Conservation (phyloP, 2,888 invertebrate genomes). For the Cactoblastis cactorum region DNA sequence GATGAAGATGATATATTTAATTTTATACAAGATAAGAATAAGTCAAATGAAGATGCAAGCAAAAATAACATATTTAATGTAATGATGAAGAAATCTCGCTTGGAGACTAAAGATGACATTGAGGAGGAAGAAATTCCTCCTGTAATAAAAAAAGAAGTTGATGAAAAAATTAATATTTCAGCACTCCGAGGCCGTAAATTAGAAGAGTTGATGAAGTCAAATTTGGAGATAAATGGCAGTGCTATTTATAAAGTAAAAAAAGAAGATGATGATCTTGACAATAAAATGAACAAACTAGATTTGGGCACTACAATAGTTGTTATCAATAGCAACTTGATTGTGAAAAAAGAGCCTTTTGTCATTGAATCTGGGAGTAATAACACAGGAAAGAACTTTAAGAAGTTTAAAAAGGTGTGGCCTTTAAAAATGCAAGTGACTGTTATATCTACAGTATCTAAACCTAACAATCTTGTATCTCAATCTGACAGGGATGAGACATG, state of each 20-base stretch:
- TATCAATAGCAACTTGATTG: conserved; percentile 52
- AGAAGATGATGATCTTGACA: conserved; percentile 50
- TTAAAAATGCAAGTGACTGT: conserved; percentile 53
- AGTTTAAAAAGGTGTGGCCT: conserved; percentile 72
- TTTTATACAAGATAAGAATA: conserved; percentile 49
- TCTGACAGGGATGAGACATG: conserved; percentile 15
- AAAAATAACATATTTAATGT: conserved; percentile 35
- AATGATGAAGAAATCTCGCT: conserved; percentile 7
- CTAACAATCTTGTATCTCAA: conserved; percentile 16
- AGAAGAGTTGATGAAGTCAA: conserved; percentile 51
- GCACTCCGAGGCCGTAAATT: conserved; percentile 59
- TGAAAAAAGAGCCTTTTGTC: conserved; percentile 54
- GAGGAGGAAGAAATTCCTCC: conserved; percentile 23
- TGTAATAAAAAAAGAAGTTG: conserved; percentile 12
- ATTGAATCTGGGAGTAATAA: conserved; percentile 28
- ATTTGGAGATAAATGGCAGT: conserved; percentile 28
- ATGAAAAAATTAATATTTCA: conserved; percentile 34
- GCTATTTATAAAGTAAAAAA: conserved; percentile 39
- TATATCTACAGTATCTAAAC: conserved; percentile 40
- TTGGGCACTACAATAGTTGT: conserved; percentile 56
- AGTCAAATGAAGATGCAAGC: conserved; percentile 22
- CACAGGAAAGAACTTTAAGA: conserved; percentile 59
- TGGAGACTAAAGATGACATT: conserved; percentile 24
- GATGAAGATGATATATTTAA: conserved; percentile 64
- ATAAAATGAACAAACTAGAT: conserved; percentile 52